Conservation (phyloP, 2,797 vertebrate species). For the Phoebastria nigripes region DNA sequence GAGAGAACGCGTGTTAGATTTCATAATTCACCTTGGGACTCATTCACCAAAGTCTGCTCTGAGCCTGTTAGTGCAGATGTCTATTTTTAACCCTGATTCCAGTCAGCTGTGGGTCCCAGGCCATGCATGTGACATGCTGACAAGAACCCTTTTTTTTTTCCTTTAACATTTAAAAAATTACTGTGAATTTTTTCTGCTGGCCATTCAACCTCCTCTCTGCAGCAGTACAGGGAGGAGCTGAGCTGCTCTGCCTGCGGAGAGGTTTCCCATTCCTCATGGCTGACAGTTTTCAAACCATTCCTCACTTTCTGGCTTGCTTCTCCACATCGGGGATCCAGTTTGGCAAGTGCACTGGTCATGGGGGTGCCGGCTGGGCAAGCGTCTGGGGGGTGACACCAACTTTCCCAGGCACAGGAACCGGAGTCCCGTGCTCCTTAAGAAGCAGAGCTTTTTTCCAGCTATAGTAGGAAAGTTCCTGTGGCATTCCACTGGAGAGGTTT, state of each 20-base stretch:
- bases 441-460: background rate
- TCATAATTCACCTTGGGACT: conserved; percentile 31
- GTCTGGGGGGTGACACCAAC: background rate
- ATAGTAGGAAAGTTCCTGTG: background rate
- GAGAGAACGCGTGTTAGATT: background rate
- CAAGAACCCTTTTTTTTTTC: background rate
- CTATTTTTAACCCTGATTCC: conserved; percentile 27
- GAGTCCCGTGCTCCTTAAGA: background rate
- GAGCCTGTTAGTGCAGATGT: background rate
- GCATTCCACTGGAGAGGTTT: background rate
- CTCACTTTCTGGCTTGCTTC: background rate
- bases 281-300: background rate
- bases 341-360: background rate
- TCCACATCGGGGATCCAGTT: accelerated
- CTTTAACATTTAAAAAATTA: background rate
- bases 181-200: background rate
- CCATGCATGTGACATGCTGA: background rate
- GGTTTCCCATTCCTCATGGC: background rate
- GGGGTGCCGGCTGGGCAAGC: background rate
- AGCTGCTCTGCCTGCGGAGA: background rate
- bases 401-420: background rate
- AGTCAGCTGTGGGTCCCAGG: background rate
- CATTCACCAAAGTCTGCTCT: background rate
- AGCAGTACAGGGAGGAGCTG: background rate
- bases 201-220: background rate